Base-by-base conservation (phyloP, 2,113 vertebrate genomes). In the Atractosteus spatula region DNA sequence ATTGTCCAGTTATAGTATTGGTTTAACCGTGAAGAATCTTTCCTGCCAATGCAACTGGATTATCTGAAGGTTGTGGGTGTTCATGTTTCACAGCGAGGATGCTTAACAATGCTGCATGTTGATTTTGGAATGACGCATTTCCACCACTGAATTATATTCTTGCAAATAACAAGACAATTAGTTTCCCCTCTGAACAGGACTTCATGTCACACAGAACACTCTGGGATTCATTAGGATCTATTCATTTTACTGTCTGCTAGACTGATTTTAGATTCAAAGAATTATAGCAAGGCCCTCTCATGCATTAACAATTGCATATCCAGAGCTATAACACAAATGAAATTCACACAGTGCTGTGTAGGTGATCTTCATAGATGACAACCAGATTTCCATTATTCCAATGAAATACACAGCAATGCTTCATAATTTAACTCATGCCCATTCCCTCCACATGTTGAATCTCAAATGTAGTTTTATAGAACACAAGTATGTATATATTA, bases 371-470 rank as follows among this genome's bases (percentile, higher is more conserved):
- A 7, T 45, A 67, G n/a, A 51, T n/a, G 41, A n/a, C 5, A 8
- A 69, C 66, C 10, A 3, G 44, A n/a, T 11, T 43, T 29, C 4
- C 7, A 5, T 10, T 17, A 47, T 67, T 14, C 43, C 6, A 45
- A 5, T 16, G 43, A 54, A n/a, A 8, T 16, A n/a, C 66, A 47
- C 66, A 47, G 66, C 45, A n/a, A 44, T 67, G 8, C 6, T 45
- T 51, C n/a, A 14, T 45, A 67, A 45, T 51, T 67, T 54, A n/a
- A 67, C 66, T 67, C 66, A 51, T 47, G 47, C 6, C n/a, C 42
- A 66, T 65, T 65, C 29, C 29, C 2, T 29, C 29, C 29, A 29
- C 29, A 29, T 29, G 29, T 29, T 29, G 29, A 1, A 29, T 29
- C 29, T 29, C 29, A 29, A 29, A 29, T 29, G 29, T 29, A 29